A percentile compares a stretch with the other conserved stretches of the same genome.
phyloP scores from a whole-genome alignment of 2,888 invertebrate species.

The Drosophila hamatofila region DNA sequence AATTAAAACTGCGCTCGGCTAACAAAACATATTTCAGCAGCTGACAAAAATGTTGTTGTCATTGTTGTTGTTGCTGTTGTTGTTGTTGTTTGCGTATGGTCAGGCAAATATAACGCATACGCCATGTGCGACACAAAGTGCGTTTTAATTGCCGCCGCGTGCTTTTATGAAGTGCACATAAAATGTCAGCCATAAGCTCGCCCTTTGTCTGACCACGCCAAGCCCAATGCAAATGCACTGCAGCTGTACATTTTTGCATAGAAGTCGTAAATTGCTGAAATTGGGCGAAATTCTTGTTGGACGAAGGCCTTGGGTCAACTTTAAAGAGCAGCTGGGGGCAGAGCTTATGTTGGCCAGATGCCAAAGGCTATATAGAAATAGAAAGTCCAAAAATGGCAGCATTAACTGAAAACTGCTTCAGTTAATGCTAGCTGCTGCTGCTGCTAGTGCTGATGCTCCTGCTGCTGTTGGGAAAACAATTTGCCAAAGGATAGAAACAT shows the following conservation, averaged over 20 bases:
- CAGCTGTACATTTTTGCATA: conserved; percentile 21
- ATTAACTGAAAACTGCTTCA: conserved; percentile 47
- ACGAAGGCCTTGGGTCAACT: conserved; percentile 10
- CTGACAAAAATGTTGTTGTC: conserved; percentile 30
- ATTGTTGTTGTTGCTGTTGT: conserved; percentile 23
- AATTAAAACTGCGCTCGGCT: conserved; percentile 57
- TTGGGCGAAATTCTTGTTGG: conserved; percentile 9
- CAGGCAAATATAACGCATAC: conserved; percentile 65
- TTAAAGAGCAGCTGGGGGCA: conserved; percentile 15
- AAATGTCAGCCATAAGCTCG: conserved; percentile 35
- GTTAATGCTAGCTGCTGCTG: conserved; percentile 10
- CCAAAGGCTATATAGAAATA: conserved; percentile 36
- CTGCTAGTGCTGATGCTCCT: conserved; percentile 16
- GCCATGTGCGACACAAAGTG: conserved; percentile 55
- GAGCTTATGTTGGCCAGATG: conserved; percentile 23
- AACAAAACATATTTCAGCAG: conserved; percentile 54
- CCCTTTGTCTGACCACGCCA: conserved; percentile 15
- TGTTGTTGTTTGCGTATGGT: conserved; percentile 30
- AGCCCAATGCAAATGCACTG: conserved; percentile 19
- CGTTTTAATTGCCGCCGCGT: conserved; percentile 69
- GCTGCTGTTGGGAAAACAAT: conserved; percentile 42
- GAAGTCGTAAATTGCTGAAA: conserved; percentile 36
- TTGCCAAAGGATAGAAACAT: conserved; percentile 61
- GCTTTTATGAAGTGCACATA: conserved; percentile 65
- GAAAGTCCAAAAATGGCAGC: conserved; percentile 58